Conservation (phyloP, 2,888 invertebrate species). For the Dryomyza anilis region DNA sequence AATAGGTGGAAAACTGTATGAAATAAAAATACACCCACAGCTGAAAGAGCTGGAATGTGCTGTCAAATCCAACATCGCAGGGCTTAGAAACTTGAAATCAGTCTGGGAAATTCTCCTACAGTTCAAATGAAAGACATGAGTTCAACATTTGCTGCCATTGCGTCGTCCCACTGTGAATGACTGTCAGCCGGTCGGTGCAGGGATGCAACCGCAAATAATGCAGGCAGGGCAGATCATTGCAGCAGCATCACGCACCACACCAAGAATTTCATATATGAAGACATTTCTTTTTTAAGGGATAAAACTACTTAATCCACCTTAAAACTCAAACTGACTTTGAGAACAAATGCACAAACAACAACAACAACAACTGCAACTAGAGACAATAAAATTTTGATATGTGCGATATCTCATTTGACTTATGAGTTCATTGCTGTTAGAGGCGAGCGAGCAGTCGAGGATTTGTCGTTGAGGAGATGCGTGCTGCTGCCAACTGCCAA, state of each 20-base stretch:
- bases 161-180: not conserved
- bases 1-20: no score
- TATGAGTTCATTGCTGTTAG: conserved; percentile 52
- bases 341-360: conserved; percentile 4
- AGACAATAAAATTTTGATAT: not conserved
- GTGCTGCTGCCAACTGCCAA: not conserved
- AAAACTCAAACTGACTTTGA: conserved; percentile 5
- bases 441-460: not conserved
- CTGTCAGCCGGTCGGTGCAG: not conserved
- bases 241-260: not conserved
- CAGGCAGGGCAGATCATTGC: no score
- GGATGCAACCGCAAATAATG: no score
- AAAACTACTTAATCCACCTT: conserved; percentile 14
- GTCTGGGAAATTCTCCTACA: not conserved
- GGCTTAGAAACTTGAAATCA: not conserved
- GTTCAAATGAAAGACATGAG: not conserved
- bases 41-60: not conserved
- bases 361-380: not conserved
- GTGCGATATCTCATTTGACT: conserved; percentile 43
- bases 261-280: not conserved
- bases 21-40: not conserved
- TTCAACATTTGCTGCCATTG: not conserved
- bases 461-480: not conserved
- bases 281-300: not conserved
- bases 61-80: not conserved